These are phyloP conservation scores for Acanthosepion esculentum DNA, from an alignment of 2,888 invertebrate genomes.

Conservation along the genomic window DNA sequence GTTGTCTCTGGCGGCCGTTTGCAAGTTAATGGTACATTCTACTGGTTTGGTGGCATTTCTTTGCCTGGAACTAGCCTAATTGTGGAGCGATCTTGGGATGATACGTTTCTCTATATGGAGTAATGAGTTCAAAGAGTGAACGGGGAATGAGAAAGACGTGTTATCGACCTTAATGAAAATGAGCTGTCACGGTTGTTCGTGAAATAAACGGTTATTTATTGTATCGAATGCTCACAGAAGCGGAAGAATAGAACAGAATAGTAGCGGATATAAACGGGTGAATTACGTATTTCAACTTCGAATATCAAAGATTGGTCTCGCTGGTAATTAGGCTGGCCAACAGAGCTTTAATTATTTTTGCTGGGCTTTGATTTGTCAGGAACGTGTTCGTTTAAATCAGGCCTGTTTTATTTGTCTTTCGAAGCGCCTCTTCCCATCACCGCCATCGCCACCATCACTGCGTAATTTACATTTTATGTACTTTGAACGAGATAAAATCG, in stretches of 20 bases:
- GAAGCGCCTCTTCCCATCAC: background rate
- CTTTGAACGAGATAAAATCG: background rate
- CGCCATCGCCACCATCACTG: background rate
- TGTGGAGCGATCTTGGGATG: background rate
- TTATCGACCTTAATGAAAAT: conserved; percentile 15
- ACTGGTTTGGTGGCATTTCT: background rate
- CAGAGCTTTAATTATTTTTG: background rate
- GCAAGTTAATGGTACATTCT: background rate
- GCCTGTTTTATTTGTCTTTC: background rate
- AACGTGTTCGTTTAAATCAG: background rate
- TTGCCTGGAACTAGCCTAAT: background rate
- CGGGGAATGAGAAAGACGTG: background rate
- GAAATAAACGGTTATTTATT: conserved; percentile 1
- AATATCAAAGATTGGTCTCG: background rate
- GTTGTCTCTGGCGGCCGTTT: background rate
- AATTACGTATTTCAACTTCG: background rate
- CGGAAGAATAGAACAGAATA: background rate
- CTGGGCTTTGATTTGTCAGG: too few species aligned
- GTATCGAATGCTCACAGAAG: background rate
- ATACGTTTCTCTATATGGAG: too few species aligned
- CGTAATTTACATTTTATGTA: background rate
- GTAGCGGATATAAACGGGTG: background rate
- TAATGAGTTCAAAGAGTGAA: background rate
- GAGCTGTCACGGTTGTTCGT: background rate
- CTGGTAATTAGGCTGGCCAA: background rate